Percentiles rank a stretch among this genome's conserved stretches.
phyloP scores from a whole-genome alignment of 1,140 invertebrate genomes.

The Drosophila littoralis region DNA sequence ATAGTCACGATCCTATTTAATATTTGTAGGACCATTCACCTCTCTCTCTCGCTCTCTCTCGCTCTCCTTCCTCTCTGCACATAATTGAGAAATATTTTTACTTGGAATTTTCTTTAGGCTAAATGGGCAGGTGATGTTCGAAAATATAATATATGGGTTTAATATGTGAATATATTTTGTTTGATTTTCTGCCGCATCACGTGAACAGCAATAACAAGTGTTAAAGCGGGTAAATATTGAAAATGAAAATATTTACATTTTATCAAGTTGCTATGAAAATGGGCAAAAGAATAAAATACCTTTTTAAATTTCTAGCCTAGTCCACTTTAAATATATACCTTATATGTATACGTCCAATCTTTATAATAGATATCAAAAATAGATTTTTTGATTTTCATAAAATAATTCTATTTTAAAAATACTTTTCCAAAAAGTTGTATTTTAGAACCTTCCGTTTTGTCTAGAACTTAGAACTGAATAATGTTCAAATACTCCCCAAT shows the following conservation, averaged over 20 bases:
- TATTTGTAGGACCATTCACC: conserved; percentile 44
- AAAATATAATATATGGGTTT: conserved; percentile 60
- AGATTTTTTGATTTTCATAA: no score
- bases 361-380: no score
- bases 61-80: background rate
- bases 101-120: conserved; percentile 59
- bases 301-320: no score
- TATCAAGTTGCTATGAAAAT: no score
- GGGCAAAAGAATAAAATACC: no score
- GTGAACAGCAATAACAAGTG: conserved; percentile 16
- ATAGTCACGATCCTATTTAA: conserved; percentile 50
- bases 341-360: no score
- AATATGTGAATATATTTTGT: conserved; percentile 38
- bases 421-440: no score
- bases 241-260: background rate
- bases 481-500: no score
- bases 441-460: no score
- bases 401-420: no score
- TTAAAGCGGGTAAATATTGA: conserved; percentile 8
- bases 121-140: conserved; percentile 65
- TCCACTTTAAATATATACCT: no score
- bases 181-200: conserved; percentile 44
- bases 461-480: no score
- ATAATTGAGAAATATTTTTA: conserved; percentile 71
- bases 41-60: background rate